These are phyloP conservation scores for Papio anubis DNA, from an alignment of 2,113 vertebrate species.

Conservation along the genomic window DNA sequence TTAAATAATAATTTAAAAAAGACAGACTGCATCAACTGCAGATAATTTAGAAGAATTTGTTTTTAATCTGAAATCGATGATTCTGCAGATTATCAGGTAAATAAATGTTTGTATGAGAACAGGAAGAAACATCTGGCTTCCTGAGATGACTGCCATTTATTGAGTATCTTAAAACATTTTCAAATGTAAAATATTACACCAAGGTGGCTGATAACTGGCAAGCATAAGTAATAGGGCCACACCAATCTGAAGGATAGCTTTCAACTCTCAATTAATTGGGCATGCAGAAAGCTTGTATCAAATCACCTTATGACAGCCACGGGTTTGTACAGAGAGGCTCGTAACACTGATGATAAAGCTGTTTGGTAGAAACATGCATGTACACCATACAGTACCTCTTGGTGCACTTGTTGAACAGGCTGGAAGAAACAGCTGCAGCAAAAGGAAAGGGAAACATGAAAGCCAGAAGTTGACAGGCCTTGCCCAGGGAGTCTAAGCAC, in stretches of 20 bases:
- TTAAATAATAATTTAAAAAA: not conserved
- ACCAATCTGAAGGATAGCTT: conserved; percentile 49
- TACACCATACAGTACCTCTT: conserved; percentile 46
- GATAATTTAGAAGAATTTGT: not conserved
- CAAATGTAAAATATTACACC: conserved; percentile 53
- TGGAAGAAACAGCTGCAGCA: conserved; percentile 70
- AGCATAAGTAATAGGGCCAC: conserved; percentile 51
- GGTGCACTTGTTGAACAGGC: conserved; percentile 21
- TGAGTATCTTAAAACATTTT: conserved; percentile 39
- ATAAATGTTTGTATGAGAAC: not conserved
- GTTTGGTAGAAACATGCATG: conserved; percentile 27
- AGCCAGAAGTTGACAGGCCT: conserved; percentile 71
- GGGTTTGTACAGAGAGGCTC: not conserved
- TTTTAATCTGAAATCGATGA: conserved; percentile 11
- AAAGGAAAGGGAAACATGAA: conserved; percentile 76
- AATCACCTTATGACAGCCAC: not conserved
- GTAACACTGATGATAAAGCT: conserved; percentile 12
- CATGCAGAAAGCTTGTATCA: conserved; percentile 18
- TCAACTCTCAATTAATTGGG: conserved; percentile 58
- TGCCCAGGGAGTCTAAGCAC: conserved; percentile 77
- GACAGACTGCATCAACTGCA: not conserved
- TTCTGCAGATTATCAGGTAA: conserved; percentile 46
- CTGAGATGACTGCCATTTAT: conserved; percentile 17
- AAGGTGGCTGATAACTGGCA: conserved; percentile 58
- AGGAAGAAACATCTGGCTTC: conserved; percentile 25